Evolutionary conservation across 2,888 invertebrate genomes (phyloP).

Genomic region (Axea sp.): DNA sequence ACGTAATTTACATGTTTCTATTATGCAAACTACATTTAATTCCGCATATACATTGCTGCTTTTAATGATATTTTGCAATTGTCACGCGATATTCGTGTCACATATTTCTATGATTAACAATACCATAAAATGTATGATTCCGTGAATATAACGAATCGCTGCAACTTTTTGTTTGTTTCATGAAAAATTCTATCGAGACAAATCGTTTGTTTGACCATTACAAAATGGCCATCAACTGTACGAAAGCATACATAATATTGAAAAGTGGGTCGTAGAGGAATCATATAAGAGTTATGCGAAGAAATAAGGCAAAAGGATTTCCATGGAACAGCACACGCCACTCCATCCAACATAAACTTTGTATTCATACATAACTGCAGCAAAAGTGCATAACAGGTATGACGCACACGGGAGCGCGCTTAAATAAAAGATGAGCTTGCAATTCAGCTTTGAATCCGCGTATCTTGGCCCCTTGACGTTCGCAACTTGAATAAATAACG

Average conservation of each 20-base stretch:
- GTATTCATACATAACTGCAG: constrained; percentile 55
- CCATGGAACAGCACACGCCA: constrained; percentile 27
- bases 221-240: constrained; percentile 20
- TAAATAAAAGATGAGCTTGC: constrained; percentile 59
- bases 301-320: constrained; percentile 38
- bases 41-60: too few relatives aligned
- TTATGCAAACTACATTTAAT: not conserved
- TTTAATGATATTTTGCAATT: not conserved
- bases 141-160: not conserved
- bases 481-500: constrained; percentile 1
- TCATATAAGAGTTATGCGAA: constrained; percentile 37
- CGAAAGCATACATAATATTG: constrained; percentile 37
- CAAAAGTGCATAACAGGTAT: constrained; percentile 56
- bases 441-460: constrained; percentile 31
- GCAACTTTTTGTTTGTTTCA: constrained; percentile 14
- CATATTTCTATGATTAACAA: constrained; percentile 18
- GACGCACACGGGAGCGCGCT: constrained; percentile 18
- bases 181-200: constrained; percentile 38
- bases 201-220: constrained; percentile 42
- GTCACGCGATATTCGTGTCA: not conserved
- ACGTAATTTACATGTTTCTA: not conserved
- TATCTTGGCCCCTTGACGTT: constrained; percentile 3
- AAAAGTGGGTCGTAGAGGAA: constrained; percentile 49
- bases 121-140: constrained; percentile 21
- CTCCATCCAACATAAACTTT: constrained; percentile 55